These are phyloP conservation scores for Spodoptera picta DNA, from an alignment of 2,888 invertebrate species.

Conservation along the genomic window DNA sequence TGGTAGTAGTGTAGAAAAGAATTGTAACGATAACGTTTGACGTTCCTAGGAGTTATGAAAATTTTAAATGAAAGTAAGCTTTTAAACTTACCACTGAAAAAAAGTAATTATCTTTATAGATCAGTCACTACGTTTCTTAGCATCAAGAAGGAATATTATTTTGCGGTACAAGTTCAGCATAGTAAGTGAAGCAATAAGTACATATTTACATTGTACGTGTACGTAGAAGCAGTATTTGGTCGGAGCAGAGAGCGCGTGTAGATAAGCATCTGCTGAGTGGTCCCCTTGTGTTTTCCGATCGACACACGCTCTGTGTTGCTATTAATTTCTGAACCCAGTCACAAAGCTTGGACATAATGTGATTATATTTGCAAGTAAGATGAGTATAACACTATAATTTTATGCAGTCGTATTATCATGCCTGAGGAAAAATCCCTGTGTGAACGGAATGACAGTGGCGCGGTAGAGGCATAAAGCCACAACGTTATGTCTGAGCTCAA, in stretches of 20 bases:
- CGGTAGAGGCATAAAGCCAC: slow-evolving; percentile 36
- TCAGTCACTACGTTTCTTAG: slow-evolving; percentile 1
- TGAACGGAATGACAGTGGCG: slow-evolving; percentile 35
- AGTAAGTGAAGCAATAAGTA: slow-evolving; percentile 61
- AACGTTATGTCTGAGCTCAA: slow-evolving; percentile 25
- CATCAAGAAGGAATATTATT: slow-evolving; percentile 16
- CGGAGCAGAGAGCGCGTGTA: slow-evolving; percentile 72
- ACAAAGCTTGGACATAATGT: slow-evolving; percentile 85
- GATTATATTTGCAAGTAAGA: slow-evolving; percentile 87
- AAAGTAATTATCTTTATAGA: not conserved
- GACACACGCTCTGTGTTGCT: slow-evolving; percentile 80
- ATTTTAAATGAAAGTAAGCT: not conserved
- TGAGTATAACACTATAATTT: slow-evolving; percentile 73
- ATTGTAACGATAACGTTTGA: no score
- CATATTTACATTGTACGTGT: slow-evolving; percentile 60
- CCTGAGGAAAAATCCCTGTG: slow-evolving; percentile 67
- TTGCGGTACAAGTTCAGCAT: slow-evolving; percentile 11
- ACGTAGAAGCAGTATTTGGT: slow-evolving; percentile 64
- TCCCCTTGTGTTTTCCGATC: slow-evolving; percentile 84
- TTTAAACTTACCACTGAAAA: no score
- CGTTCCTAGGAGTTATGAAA: no score
- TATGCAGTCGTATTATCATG: slow-evolving; percentile 68
- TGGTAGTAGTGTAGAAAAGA: no score
- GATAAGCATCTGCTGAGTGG: slow-evolving; percentile 88
- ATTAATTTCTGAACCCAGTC: slow-evolving; percentile 86